Conservation (phyloP, 2,888 invertebrate species). For the Tiliacea aurago region DNA sequence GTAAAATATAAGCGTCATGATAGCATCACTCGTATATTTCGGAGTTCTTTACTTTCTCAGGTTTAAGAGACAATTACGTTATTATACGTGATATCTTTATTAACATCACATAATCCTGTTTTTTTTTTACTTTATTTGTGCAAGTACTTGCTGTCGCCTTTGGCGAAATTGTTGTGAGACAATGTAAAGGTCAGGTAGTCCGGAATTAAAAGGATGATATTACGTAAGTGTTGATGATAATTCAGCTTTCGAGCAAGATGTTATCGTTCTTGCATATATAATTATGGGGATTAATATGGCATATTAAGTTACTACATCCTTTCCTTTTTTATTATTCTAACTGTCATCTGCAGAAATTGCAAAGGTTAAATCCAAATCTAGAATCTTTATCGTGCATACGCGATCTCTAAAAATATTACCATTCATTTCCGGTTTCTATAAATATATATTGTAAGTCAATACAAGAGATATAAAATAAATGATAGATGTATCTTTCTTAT, state of each 20-base stretch:
- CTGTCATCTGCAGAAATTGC: background rate
- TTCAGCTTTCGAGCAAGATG: slow-evolving; percentile 43
- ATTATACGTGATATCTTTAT: slow-evolving; percentile 69
- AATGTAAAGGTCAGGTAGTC: slow-evolving; percentile 54
- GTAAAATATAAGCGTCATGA: slow-evolving; percentile 59
- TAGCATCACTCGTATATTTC: slow-evolving; percentile 57
- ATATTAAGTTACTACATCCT: slow-evolving; percentile 30
- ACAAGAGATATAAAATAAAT: slow-evolving; percentile 4
- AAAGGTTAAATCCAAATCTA: slow-evolving; percentile 31
- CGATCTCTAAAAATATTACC: slow-evolving; percentile 25
- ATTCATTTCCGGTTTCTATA: slow-evolving; percentile 2
- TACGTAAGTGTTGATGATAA: slow-evolving; percentile 44
- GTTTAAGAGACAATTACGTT: slow-evolving; percentile 64
- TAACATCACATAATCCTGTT: slow-evolving; percentile 61
- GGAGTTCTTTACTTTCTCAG: slow-evolving; percentile 67
- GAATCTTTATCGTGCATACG: slow-evolving; percentile 23
- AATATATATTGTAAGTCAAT: too few relatives aligned
- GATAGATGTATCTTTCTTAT: slow-evolving; percentile 29
- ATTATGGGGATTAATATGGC: slow-evolving; percentile 28
- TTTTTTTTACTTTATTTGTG: slow-evolving; percentile 37
- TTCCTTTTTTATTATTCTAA: slow-evolving; percentile 29
- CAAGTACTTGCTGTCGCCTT: slow-evolving; percentile 34
- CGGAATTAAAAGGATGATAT: slow-evolving; percentile 39
- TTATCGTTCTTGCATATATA: slow-evolving; percentile 46
- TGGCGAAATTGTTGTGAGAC: slow-evolving; percentile 42